A percentile compares a stretch with the other conserved stretches of the same genome.
Evolutionary conservation across 2,113 vertebrate species (phyloP).

Genomic region (Chlamydotis undulata): DNA sequence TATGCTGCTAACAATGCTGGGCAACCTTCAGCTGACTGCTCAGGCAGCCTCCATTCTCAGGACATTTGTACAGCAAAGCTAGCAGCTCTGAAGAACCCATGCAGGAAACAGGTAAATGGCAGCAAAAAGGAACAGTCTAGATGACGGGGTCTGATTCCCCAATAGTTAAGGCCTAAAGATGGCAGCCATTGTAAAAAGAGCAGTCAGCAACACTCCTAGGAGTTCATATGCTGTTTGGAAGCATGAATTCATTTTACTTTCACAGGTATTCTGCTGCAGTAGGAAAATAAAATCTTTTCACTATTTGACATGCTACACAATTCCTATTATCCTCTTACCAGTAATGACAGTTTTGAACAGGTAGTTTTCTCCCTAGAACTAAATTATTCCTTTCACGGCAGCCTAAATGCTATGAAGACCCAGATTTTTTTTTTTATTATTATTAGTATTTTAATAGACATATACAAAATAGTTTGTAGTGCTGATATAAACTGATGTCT

Average conservation of each 20-base stretch:
- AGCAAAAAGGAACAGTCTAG: neutral
- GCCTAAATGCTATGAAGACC: neutral
- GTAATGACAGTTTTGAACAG: neutral
- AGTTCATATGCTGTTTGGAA: neutral
- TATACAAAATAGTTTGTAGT: neutral
- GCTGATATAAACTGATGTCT: neutral
- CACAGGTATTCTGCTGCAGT: neutral
- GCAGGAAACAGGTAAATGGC: neutral
- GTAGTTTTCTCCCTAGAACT: neutral
- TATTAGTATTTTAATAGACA: neutral
- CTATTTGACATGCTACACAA: neutral
- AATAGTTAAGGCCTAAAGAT: neutral
- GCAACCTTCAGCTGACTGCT: neutral
- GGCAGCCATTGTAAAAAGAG: neutral
- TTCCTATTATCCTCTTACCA: neutral
- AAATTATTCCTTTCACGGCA: neutral
- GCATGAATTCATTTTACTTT: neutral
- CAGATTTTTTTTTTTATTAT: neutral
- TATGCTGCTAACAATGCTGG: neutral
- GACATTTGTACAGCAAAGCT: neutral
- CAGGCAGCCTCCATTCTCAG: neutral
- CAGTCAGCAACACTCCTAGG: neutral
- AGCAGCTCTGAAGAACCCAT: neutral
- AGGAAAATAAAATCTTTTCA: neutral
- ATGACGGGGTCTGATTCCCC: neutral